Percentiles rank a stretch among this genome's conserved stretches.
These are phyloP conservation scores for Caretta caretta DNA, from an alignment of 2,113 vertebrate genomes.

Conservation along the genomic window DNA sequence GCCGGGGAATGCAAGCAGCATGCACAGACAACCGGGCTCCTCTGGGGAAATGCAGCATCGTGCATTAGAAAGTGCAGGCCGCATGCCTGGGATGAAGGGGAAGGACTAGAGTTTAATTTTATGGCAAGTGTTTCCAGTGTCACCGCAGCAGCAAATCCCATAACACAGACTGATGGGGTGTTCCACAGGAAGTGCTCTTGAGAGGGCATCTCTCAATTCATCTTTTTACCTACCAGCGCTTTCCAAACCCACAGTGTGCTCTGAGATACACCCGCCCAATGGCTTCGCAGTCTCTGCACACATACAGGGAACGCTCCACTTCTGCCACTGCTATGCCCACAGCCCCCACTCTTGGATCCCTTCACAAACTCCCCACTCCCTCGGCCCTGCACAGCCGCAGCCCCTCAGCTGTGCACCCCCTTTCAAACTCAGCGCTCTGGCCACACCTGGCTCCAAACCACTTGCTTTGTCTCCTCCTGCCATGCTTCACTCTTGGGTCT, in stretches of 20 bases:
- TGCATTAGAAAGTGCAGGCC: rapidly evolving
- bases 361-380: neutral
- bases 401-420: too few relatives aligned
- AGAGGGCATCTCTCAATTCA: neutral
- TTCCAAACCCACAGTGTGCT: neutral
- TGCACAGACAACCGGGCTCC: neutral
- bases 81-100: too few relatives aligned
- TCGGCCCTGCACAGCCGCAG: neutral
- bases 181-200: neutral
- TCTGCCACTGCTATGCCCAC: too few relatives aligned
- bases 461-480: too few relatives aligned
- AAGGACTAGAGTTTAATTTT: neutral
- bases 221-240: neutral
- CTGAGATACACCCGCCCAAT: too few relatives aligned
- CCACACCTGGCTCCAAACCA: too few relatives aligned
- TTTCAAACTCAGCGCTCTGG: too few relatives aligned
- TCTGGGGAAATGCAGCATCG: neutral
- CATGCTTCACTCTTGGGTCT: too few relatives aligned
- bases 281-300: too few relatives aligned
- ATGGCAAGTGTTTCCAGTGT: rapidly evolving
- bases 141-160: neutral
- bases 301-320: too few relatives aligned
- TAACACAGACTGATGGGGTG: neutral
- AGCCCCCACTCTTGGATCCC: neutral
- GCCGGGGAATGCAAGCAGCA: neutral